Evolutionary conservation across 2,888 invertebrate genomes (phyloP).

Genomic region (Agrenia bidenticulata): DNA sequence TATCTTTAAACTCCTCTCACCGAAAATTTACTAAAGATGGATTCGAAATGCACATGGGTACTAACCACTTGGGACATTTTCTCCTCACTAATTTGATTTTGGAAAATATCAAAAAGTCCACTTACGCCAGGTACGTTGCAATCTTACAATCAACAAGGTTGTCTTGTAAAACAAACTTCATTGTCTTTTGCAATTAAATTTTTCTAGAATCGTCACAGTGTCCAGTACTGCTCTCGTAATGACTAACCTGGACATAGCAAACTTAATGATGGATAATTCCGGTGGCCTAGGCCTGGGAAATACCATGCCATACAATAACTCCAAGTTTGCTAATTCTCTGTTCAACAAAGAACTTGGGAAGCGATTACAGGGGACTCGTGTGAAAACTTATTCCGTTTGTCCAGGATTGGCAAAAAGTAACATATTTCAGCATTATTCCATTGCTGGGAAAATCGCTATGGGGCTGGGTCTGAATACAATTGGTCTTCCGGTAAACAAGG

Average conservation of each 20-base stretch:
- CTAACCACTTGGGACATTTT: constrained; percentile 83
- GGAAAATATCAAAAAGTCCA: constrained; percentile 65
- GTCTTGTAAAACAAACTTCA: neutral
- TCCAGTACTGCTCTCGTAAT: constrained; percentile 71
- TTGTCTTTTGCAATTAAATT: no score
- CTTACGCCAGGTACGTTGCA: constrained; percentile 67
- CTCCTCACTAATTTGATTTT: constrained; percentile 74
- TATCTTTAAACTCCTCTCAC: constrained; percentile 33
- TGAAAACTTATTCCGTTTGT: constrained; percentile 69
- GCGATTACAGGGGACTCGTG: constrained; percentile 61
- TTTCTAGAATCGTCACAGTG: constrained; percentile 70
- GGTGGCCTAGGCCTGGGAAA: constrained; percentile 36
- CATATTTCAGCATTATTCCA: constrained; percentile 65
- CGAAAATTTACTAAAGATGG: constrained; percentile 67
- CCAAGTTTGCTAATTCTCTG: constrained; percentile 74
- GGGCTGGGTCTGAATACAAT: constrained; percentile 13
- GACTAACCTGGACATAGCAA: constrained; percentile 68
- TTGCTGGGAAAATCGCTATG: constrained; percentile 23
- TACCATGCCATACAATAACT: constrained; percentile 65
- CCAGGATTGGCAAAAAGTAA: constrained; percentile 79
- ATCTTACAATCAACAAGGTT: no score
- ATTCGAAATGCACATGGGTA: constrained; percentile 77
- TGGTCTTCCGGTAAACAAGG: constrained; percentile 37
- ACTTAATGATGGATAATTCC: constrained; percentile 65
- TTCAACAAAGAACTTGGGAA: constrained; percentile 68